Evolutionary conservation across 1,140 invertebrate genomes (phyloP), one percentile per base, ranked within the genome.

Genomic region (Cepaea nemoralis): DNA sequence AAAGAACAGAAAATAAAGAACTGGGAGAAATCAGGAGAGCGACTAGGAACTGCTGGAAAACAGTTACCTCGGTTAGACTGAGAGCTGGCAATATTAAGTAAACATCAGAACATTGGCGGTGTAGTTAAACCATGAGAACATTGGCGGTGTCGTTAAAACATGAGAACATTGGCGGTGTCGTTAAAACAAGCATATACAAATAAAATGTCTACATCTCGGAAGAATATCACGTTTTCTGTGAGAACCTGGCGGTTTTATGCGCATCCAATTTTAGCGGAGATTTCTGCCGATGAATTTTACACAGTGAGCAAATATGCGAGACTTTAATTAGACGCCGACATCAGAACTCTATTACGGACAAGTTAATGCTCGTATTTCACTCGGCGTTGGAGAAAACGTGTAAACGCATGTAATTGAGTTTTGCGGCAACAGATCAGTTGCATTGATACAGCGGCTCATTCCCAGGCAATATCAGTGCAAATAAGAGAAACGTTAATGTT

Each of bases 21-120:
- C n/a, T n/a, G n/a, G n/a, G n/a, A n/a, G n/a, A n/a, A n/a, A n/a
- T n/a, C n/a, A n/a, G n/a, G n/a, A n/a, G n/a, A n/a, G n/a, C n/a
- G n/a, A n/a, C n/a, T n/a, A n/a, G n/a, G n/a, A n/a, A n/a, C n/a
- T n/a, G n/a, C n/a, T n/a, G n/a, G n/a, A n/a, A n/a, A n/a, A n/a
- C n/a, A n/a, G n/a, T n/a, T n/a, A n/a, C n/a, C n/a, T n/a, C n/a
- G n/a, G n/a, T n/a, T n/a, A n/a, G n/a, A n/a, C n/a, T n/a, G n/a
- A n/a, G n/a, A 8, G 3, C 33, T 33, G 22, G 70, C 37, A 39
- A 27, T 2, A 40, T 39, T 42, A 24, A 10, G 10, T 74, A 39
- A 55, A 55, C 50, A 55, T 55, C 50, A 55, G 50, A 24, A 55
- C 50, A 55, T 55, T n/a, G n/a, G n/a, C n/a, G n/a, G n/a, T n/a